phyloP scores from a whole-genome alignment of 1,140 invertebrate species.

The Leucophenga varia region DNA sequence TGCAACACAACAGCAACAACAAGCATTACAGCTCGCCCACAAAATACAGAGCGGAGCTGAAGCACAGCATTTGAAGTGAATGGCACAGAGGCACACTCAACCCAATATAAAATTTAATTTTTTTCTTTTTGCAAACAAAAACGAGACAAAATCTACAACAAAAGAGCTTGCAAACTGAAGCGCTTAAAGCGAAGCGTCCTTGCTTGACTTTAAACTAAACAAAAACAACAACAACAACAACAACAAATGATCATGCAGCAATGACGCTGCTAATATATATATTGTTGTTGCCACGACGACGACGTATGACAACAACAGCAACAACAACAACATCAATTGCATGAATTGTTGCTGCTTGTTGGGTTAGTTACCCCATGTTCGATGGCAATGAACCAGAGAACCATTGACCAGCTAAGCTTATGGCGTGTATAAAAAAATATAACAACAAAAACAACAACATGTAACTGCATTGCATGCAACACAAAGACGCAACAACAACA shows the following conservation, averaged over 20 bases:
- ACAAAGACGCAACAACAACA: neutral
- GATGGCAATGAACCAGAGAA: slow-evolving; percentile 56
- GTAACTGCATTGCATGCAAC: neutral
- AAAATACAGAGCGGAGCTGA: no score
- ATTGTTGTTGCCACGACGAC: no score
- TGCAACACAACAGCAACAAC: no score
- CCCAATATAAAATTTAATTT: no score
- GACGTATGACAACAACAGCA: slow-evolving; percentile 14
- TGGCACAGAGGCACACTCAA: no score
- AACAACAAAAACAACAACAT: neutral
- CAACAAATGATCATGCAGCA: slow-evolving; percentile 14
- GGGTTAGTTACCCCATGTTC: slow-evolving; percentile 54
- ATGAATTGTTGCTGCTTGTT: slow-evolving; percentile 25
- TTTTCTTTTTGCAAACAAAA: no score
- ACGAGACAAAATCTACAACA: no score
- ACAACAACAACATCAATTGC: slow-evolving; percentile 10
- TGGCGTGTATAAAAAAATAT: slow-evolving; percentile 8
- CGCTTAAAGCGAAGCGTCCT: no score
- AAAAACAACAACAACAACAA: slow-evolving; percentile 1
- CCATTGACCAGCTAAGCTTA: slow-evolving; percentile 48
- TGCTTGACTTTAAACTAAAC: no score
- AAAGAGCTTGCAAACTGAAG: no score
- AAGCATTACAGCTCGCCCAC: no score
- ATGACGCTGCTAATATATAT: slow-evolving; percentile 11
- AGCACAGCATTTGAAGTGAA: no score